Evolutionary conservation across 2,113 vertebrate genomes (phyloP).

Genomic region (Phylloscopus trochilus): DNA sequence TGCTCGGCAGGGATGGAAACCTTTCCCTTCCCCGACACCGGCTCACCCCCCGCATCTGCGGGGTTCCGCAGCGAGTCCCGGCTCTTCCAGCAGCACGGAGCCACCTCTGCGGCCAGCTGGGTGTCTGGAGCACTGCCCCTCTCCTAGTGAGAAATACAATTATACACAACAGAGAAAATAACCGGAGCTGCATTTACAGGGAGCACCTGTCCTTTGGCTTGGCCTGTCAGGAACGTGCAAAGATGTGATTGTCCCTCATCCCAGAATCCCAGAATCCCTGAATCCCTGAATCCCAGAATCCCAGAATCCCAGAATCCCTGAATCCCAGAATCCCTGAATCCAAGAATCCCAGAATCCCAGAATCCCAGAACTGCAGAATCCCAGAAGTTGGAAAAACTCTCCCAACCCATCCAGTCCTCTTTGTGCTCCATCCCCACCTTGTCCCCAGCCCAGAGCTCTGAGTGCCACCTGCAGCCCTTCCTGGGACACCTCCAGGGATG

Average conservation of each 20-base stretch:
- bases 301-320: neutral
- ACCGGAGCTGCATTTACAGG: neutral
- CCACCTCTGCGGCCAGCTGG: neutral
- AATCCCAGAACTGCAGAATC: too few relatives aligned
- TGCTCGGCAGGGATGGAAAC: rapidly evolving
- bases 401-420: rapidly evolving
- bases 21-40: rapidly evolving
- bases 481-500: neutral
- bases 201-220: neutral
- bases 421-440: rapidly evolving
- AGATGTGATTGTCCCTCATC: neutral
- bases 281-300: too few relatives aligned
- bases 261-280: neutral
- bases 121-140: neutral
- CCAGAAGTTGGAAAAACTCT: neutral
- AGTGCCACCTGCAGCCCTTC: rapidly evolving
- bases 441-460: neutral
- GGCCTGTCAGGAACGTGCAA: neutral
- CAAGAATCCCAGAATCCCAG: too few relatives aligned
- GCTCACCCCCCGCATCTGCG: rapidly evolving
- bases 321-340: neutral
- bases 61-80: rapidly evolving
- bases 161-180: neutral
- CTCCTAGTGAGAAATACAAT: neutral
- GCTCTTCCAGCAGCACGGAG: neutral